Percentiles rank a stretch among this genome's conserved stretches.
These are phyloP conservation scores for Furcula furcula DNA, from an alignment of 2,888 invertebrate species.

Conservation along the genomic window DNA sequence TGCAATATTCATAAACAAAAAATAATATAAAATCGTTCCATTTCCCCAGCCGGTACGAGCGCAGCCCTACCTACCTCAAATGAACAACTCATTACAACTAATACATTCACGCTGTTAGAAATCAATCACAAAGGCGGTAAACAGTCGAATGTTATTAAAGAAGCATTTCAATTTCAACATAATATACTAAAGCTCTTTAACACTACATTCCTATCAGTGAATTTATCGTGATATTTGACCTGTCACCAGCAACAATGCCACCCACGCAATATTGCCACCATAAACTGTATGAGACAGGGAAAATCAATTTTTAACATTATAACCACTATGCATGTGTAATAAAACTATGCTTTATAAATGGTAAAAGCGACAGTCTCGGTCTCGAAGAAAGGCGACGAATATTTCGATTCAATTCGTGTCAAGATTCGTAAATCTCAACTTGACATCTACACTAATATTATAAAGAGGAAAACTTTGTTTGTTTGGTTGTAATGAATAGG, in stretches of 20 bases:
- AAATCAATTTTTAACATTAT: conserved; percentile 61
- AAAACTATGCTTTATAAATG: not conserved
- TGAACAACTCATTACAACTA: no score
- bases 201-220: conserved; percentile 40
- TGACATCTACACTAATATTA: no score
- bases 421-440: no score
- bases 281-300: conserved; percentile 45
- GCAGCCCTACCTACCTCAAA: no score
- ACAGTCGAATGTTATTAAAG: conserved; percentile 3
- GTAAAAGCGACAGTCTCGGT: no score
- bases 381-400: no score
- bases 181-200: conserved; percentile 33
- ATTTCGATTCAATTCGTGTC: no score
- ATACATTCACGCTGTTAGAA: not conserved
- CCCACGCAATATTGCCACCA: conserved; percentile 43
- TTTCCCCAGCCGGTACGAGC: no score
- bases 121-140: conserved; percentile 3
- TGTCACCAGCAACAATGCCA: conserved; percentile 26
- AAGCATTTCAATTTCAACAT: conserved; percentile 26
- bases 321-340: conserved; percentile 7
- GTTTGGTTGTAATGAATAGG: no score
- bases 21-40: no score
- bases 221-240: conserved; percentile 53
- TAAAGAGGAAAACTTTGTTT: no score
- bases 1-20: no score